Evolutionary conservation across 2,888 invertebrate genomes (phyloP), one percentile per base, ranked within the genome.

Genomic region (Dorcus parallelipipedus): DNA sequence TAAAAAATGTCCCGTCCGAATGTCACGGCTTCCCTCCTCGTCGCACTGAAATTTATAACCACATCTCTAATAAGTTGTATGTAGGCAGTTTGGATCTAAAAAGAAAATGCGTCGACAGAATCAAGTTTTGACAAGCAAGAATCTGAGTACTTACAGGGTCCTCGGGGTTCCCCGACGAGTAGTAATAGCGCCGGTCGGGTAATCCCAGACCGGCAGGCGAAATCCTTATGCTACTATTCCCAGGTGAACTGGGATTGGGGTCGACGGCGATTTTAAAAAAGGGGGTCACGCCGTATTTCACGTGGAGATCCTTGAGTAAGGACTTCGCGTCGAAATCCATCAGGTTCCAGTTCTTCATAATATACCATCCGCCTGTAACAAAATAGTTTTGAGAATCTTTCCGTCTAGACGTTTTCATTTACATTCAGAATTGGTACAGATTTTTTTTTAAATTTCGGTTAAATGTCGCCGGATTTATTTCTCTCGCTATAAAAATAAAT

Each of bases 161-260:
- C 45, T 76, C 72, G 26, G 26, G 26, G 43, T 75, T 74, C 6
- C 38, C 38, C 48, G 74, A 72, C 42, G 59, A 56, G 63, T 77
- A 81, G 67, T 83, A 83, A 69, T 82, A 84, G 49, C 77, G 80
- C 48, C 74, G 74, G 70, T 82, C 81, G 0, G 82, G 82, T 55
- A 85, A 75, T 1, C 83, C 83, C 57, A 84, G 75, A 7, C 82
- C 83, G 3, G 81, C 76, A 9, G 83, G 82, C 40, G 79, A 79
- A 53, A 84, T 78, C 76, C 82, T 75, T 54, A 84, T 82, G 55
- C 80, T 79, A 64, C 79, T 80, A 50, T 76, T 73, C 2, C 75
- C 73, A 2, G 80, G 79, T 53, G 75, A 67, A 45, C 72, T 71
- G 1, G 82, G 80, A 71, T 83, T 80, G 1, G 83, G 79, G 41